Evolutionary conservation across 2,113 vertebrate species (phyloP).

Genomic region (Tragelaphus scriptus): DNA sequence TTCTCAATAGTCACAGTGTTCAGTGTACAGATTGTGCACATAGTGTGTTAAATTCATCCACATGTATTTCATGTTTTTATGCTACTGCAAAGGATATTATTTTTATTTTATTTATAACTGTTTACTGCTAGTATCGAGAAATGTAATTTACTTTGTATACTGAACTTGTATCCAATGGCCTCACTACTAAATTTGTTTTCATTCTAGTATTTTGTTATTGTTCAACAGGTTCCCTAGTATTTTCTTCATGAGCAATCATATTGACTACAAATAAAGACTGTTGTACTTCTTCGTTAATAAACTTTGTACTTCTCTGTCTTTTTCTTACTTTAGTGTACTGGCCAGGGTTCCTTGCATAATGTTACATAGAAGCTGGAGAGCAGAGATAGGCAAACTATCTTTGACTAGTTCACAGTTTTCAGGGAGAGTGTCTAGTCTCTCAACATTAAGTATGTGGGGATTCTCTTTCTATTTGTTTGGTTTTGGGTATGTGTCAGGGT

Average conservation of each 20-base stretch:
- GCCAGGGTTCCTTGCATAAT: background rate
- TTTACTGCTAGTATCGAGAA: background rate
- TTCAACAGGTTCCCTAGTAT: background rate
- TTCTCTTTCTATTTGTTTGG: background rate
- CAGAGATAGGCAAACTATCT: background rate
- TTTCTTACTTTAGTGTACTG: background rate
- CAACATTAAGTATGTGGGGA: background rate
- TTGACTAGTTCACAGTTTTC: background rate
- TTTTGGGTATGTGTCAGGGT: background rate
- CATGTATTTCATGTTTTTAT: background rate
- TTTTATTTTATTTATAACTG: background rate
- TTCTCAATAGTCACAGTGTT: background rate
- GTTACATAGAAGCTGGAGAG: background rate
- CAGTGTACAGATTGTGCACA: background rate
- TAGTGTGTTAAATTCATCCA: background rate
- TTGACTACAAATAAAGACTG: background rate
- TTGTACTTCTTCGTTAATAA: background rate
- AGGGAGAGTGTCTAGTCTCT: background rate
- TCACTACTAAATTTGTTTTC: background rate
- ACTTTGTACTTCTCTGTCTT: background rate
- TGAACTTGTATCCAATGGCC: background rate
- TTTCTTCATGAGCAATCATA: background rate
- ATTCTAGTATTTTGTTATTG: background rate
- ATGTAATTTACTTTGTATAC: background rate
- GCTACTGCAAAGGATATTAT: background rate